Conservation (phyloP, 1,140 invertebrate species). For the Polypedilum pembai region DNA sequence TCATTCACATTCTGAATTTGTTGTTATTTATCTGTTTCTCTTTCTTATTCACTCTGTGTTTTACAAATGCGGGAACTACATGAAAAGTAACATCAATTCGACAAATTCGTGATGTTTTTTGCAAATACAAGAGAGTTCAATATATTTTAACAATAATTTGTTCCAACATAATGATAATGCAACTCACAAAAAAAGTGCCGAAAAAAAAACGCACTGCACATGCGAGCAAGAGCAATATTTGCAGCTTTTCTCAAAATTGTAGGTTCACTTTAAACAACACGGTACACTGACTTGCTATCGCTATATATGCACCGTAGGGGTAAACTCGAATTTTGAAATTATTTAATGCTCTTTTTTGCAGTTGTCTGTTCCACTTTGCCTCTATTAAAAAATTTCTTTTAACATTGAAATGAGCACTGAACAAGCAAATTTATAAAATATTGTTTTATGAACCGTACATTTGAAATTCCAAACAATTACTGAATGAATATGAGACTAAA, state of each 20-base stretch:
- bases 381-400: background rate
- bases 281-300: background rate
- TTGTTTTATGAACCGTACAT: background rate
- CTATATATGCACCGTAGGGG: background rate
- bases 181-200: too few species aligned
- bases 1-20: too few species aligned
- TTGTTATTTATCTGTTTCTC: too few species aligned
- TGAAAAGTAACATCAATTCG: background rate
- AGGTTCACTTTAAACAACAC: background rate
- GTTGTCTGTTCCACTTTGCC: background rate
- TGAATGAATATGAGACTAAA: background rate
- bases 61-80: background rate
- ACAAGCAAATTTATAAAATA: too few species aligned
- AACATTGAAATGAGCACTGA: too few species aligned
- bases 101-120: background rate
- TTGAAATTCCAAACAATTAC: slow-evolving; percentile 27
- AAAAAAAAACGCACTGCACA: background rate
- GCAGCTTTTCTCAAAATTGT: background rate
- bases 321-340: background rate
- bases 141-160: slow-evolving; percentile 14
- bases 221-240: background rate
- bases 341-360: slow-evolving; percentile 4
- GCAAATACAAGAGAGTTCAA: background rate
- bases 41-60: background rate
- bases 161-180: background rate